These are phyloP conservation scores for Callaeas wilsoni DNA, from an alignment of 2,113 vertebrate genomes.

Conservation along the genomic window DNA sequence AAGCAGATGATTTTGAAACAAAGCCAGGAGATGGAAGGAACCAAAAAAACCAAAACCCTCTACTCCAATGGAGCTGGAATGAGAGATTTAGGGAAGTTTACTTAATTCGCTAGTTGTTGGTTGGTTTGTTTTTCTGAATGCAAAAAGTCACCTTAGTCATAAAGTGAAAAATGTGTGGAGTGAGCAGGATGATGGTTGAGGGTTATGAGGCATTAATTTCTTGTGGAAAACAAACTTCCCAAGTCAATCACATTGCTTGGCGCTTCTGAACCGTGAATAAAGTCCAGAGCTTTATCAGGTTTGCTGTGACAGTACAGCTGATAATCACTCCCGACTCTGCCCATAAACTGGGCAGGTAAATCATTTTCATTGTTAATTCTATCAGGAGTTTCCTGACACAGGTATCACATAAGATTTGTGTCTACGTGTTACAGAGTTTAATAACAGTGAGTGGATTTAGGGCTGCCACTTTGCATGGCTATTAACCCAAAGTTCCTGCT, in stretches of 20 bases:
- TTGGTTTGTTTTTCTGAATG: not conserved
- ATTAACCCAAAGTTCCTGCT: not conserved
- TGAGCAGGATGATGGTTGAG: not conserved
- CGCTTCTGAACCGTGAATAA: not conserved
- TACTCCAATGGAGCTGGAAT: not conserved
- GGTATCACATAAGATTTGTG: not conserved
- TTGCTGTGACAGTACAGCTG: not conserved
- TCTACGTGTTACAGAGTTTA: fast-evolving
- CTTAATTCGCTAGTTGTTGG: not conserved
- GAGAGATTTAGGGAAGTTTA: not conserved
- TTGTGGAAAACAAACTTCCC: not conserved
- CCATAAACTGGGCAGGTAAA: not conserved
- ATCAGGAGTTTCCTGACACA: not conserved
- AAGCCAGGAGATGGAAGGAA: not conserved
- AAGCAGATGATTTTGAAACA: not conserved
- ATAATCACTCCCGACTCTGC: not conserved
- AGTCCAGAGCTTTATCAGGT: not conserved
- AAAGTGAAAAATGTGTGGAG: not conserved
- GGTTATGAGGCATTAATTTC: not conserved
- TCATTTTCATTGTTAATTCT: not conserved
- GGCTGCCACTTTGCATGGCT: not conserved
- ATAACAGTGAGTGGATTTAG: not conserved
- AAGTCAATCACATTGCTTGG: not conserved
- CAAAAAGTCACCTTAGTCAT: not conserved
- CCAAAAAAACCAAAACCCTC: not conserved